These are phyloP conservation scores for Leucoma salicis DNA, from an alignment of 2,888 invertebrate genomes.

Conservation along the genomic window DNA sequence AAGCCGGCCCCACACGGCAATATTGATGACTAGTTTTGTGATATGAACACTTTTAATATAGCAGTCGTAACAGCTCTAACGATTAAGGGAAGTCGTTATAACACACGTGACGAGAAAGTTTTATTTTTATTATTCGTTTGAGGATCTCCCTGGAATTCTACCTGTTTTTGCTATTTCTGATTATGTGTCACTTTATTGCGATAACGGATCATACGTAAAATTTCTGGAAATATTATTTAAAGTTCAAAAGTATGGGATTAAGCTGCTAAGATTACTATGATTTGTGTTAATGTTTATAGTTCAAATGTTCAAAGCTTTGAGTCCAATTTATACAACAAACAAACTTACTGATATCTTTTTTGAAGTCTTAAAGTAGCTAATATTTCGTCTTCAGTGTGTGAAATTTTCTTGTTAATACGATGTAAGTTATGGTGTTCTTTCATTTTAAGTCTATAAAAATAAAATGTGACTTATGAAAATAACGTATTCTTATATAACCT, in stretches of 20 bases:
- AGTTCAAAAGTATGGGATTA: conserved; percentile 10
- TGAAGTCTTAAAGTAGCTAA: no score
- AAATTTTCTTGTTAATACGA: no score
- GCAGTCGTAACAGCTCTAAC: conserved; percentile 48
- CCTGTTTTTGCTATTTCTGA: conserved; percentile 28
- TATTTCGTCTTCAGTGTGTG: no score
- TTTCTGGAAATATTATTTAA: conserved; percentile 16
- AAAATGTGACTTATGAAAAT: no score
- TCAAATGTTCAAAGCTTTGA: no score
- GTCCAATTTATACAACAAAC: no score
- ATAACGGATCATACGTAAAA: conserved; percentile 15
- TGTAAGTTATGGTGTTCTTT: no score
- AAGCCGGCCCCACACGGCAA: no score
- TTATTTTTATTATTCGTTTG: conserved; percentile 33
- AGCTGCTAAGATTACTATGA: neutral
- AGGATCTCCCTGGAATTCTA: conserved; percentile 28
- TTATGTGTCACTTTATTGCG: conserved; percentile 18
- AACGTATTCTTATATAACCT: no score
- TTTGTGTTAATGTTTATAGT: conserved; percentile 2
- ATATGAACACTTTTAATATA: conserved; percentile 53
- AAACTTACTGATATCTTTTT: no score
- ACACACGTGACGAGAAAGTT: conserved; percentile 44
- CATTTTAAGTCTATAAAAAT: no score
- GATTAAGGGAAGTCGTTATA: conserved; percentile 58
- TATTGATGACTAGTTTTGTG: conserved; percentile 51